These are phyloP conservation scores for Montipora foliosa DNA, from an alignment of 64 coral and sea anemone species.

Conservation along the genomic window DNA sequence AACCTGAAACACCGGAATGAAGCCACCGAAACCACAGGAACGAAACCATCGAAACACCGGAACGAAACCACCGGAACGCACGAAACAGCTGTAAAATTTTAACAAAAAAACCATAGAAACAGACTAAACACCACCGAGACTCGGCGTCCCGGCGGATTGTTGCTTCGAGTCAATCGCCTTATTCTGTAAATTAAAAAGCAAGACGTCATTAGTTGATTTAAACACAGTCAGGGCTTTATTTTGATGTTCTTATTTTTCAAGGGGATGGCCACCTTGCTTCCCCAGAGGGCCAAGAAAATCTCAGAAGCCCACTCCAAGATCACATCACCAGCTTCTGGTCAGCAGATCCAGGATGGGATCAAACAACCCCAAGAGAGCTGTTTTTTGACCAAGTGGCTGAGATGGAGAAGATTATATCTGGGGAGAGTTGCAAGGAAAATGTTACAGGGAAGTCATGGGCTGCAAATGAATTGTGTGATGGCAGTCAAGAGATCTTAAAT, in stretches of 20 bases:
- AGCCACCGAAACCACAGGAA: no score
- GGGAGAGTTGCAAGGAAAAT: slow-evolving; percentile 20
- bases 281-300: slow-evolving; percentile 1
- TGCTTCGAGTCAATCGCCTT: no score
- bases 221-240: not conserved
- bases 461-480: slow-evolving; percentile 10
- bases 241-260: slow-evolving; percentile 6
- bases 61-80: no score
- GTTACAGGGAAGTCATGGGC: slow-evolving; percentile 20
- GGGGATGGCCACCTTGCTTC: slow-evolving; percentile 66
- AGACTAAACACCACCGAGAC: no score
- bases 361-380: slow-evolving; percentile 53
- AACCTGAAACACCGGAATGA: no score
- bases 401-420: slow-evolving; percentile 71
- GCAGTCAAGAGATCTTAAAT: not conserved
- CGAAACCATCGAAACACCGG: no score
- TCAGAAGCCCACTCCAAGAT: not conserved
- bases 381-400: slow-evolving; percentile 97
- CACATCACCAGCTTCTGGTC: slow-evolving; percentile 10
- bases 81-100: no score
- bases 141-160: no score
- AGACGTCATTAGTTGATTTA: no score
- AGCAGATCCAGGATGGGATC: slow-evolving; percentile 54
- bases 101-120: no score
- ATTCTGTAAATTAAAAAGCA: no score